Evolutionary conservation across 2,888 invertebrate genomes (phyloP).

Genomic region (Thereva nobilitata): DNA sequence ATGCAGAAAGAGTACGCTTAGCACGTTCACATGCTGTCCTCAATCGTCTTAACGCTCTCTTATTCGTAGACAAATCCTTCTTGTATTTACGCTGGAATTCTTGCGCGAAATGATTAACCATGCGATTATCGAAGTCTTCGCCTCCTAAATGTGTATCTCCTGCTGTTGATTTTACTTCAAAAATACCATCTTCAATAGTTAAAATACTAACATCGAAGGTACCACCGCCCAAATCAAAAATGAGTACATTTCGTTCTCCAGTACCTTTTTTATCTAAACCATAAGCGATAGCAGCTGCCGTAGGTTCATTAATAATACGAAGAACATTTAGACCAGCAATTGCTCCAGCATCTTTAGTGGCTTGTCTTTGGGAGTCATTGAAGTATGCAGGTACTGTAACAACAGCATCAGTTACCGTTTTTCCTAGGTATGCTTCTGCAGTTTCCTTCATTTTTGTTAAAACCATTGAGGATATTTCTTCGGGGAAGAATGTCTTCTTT

Average conservation of each 20-base stretch:
- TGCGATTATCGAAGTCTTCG: conserved; percentile 87
- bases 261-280: conserved; percentile 83
- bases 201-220: conserved; percentile 95
- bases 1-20: conserved; percentile 75
- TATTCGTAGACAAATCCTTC: conserved; percentile 69
- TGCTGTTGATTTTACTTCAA: conserved; percentile 92
- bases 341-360: conserved; percentile 92
- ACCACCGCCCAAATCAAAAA: conserved; percentile 70
- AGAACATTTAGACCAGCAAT: conserved; percentile 89
- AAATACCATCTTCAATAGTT: conserved; percentile 91
- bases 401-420: conserved; percentile 81
- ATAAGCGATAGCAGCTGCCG: conserved; percentile 89
- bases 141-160: conserved; percentile 94
- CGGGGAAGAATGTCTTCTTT: conserved; percentile 84
- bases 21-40: conserved; percentile 78
- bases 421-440: conserved; percentile 85
- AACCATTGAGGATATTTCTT: conserved; percentile 92
- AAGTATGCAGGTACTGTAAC: conserved; percentile 92
- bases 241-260: conserved; percentile 80
- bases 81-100: conserved; percentile 82
- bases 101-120: conserved; percentile 83
- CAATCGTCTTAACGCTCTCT: conserved; percentile 69
- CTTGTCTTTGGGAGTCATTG: conserved; percentile 87
- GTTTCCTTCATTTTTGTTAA: conserved; percentile 92
- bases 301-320: conserved; percentile 91